Conservation (phyloP, 1,140 invertebrate genomes). For the Drosophila pandora region DNA sequence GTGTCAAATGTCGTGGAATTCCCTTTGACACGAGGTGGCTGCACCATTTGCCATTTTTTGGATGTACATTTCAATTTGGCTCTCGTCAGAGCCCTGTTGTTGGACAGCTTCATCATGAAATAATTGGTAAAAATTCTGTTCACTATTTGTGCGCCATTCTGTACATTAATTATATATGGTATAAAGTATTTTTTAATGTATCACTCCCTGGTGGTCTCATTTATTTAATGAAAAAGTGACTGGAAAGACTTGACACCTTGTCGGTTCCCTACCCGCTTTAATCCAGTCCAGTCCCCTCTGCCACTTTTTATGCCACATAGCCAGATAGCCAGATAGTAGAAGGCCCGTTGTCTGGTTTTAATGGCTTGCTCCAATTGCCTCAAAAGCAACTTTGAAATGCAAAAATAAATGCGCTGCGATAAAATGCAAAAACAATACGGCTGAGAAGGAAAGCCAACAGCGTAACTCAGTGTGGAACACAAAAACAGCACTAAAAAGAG, state of each 20-base stretch:
- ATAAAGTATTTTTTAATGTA: conserved; percentile 13
- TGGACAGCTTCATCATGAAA: conserved; percentile 7
- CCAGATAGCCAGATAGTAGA: neutral
- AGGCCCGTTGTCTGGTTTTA: conserved; percentile 48
- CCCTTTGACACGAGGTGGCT: conserved; percentile 30
- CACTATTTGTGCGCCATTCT: too few relatives aligned
- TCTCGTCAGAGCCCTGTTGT: conserved; percentile 13
- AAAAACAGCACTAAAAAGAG: conserved; percentile 27
- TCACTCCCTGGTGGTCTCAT: conserved; percentile 3
- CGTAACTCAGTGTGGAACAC: conserved; percentile 1
- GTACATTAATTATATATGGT: neutral
- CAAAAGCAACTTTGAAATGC: conserved; percentile 71
- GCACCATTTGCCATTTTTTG: conserved; percentile 11
- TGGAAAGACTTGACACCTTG: conserved; percentile 40
- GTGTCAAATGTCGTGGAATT: conserved; percentile 52
- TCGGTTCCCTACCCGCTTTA: conserved; percentile 1
- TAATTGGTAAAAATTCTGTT: neutral
- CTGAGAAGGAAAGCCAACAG: conserved; percentile 8
- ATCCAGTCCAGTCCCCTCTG: neutral
- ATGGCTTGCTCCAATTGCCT: conserved; percentile 54
- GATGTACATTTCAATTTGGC: conserved; percentile 34
- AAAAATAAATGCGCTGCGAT: conserved; percentile 80
- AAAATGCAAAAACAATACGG: conserved; percentile 80
- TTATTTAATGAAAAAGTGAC: conserved; percentile 38
- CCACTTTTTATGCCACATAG: neutral